Percentiles rank a stretch among this genome's conserved stretches.
phyloP scores from a whole-genome alignment of 1,140 invertebrate genomes.

The Drosophila tropicalis region DNA sequence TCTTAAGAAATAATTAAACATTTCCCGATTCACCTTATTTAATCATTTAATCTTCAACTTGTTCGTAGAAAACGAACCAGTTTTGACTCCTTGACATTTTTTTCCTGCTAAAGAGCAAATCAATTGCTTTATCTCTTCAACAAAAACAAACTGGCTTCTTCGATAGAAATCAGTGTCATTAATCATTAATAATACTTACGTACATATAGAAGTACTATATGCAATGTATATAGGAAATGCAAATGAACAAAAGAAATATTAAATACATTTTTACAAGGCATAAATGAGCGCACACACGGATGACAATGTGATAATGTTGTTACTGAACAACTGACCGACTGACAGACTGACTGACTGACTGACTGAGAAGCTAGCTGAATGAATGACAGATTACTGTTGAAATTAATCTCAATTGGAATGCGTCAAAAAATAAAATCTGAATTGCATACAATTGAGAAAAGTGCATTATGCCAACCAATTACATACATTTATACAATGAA shows the following conservation, averaged over 20 bases:
- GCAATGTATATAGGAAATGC: constrained; percentile 64
- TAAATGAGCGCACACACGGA: constrained; percentile 8
- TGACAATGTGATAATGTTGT: constrained; percentile 39
- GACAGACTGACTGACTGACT: constrained; percentile 40
- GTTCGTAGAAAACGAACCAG: not conserved
- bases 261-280: constrained; percentile 31
- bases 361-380: constrained; percentile 23
- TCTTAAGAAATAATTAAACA: no score
- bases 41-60: not conserved
- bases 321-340: constrained; percentile 41
- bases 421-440: constrained; percentile 12
- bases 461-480: constrained; percentile 13
- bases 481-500: constrained; percentile 1
- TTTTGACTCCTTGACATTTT: constrained; percentile 1
- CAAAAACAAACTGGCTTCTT: constrained; percentile 17
- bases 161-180: constrained; percentile 37
- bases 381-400: constrained; percentile 52
- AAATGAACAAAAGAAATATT: constrained; percentile 41
- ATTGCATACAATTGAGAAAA: constrained; percentile 6
- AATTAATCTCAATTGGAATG: constrained; percentile 74
- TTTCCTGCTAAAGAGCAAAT: constrained; percentile 24
- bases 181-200: constrained; percentile 24
- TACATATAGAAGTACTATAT: no score
- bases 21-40: not conserved
- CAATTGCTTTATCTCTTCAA: constrained; percentile 37